A percentile compares a stretch with the other conserved stretches of the same genome.
phyloP scores from a whole-genome alignment of 2,888 invertebrate genomes.

The Myopa testacea region DNA sequence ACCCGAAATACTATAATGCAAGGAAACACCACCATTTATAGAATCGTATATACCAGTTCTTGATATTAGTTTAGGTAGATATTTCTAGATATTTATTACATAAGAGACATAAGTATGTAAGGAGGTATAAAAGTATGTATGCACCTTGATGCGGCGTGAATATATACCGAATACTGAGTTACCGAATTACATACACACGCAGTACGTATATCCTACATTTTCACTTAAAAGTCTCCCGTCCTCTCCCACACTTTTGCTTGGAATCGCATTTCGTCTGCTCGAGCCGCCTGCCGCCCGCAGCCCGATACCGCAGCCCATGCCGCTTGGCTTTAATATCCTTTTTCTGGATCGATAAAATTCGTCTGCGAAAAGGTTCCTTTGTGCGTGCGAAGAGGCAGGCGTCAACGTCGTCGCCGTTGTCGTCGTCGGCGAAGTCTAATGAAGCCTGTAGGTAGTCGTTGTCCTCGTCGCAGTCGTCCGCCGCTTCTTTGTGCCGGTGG shows the following conservation, averaged over 20 bases:
- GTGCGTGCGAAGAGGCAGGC: conserved; percentile 35
- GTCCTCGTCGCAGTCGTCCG: not conserved
- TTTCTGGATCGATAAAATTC: conserved; percentile 46
- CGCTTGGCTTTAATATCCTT: conserved; percentile 38
- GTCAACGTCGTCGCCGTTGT: conserved; percentile 8
- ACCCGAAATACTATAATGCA: not conserved
- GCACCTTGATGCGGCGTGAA: not conserved
- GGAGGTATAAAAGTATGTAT: not conserved
- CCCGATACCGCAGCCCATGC: not conserved
- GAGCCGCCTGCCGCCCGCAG: not conserved
- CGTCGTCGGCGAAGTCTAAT: conserved; percentile 16
- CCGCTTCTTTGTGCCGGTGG: not conserved
- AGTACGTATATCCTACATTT: conserved; percentile 8
- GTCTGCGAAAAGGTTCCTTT: conserved; percentile 42
- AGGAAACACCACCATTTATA: not conserved
- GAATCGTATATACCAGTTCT: not conserved
- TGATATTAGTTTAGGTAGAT: too few relatives aligned
- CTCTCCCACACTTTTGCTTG: conserved; percentile 8
- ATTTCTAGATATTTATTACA: not conserved
- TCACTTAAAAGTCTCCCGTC: conserved; percentile 24
- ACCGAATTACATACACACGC: not conserved
- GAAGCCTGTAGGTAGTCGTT: conserved; percentile 11
- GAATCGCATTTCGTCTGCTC: conserved; percentile 15
- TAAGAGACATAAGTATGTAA: not conserved
- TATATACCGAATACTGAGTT: not conserved